Conservation (phyloP, 2,888 invertebrate species). For the Periphyllus acericola region DNA sequence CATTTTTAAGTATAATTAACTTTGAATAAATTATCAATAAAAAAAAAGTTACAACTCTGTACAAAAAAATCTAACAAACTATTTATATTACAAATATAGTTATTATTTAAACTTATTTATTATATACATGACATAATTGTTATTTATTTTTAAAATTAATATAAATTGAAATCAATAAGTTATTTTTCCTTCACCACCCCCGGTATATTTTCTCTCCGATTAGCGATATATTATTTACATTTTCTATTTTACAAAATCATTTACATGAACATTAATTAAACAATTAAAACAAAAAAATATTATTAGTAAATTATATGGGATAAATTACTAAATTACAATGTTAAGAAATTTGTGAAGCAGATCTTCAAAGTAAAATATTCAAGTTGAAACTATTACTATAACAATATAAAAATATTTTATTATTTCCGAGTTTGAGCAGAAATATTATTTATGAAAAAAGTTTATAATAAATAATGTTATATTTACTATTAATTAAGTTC, state of each 20-base stretch:
- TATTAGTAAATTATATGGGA: not conserved
- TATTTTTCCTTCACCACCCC: not conserved
- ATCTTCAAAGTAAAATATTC: not conserved
- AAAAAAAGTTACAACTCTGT: conserved; percentile 38
- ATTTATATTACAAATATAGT: conserved; percentile 15
- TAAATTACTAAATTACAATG: not conserved
- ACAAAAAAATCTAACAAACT: conserved; percentile 37
- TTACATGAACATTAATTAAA: not conserved
- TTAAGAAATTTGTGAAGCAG: not conserved
- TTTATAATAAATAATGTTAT: conserved; percentile 30
- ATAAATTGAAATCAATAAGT: conserved; percentile 16
- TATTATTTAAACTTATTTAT: not conserved
- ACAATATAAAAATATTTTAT: conserved; percentile 51
- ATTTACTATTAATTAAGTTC: conserved; percentile 1
- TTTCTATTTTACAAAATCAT: conserved; percentile 11
- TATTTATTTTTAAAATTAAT: not conserved
- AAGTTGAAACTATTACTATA: not conserved
- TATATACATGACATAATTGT: not conserved
- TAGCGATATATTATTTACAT: not conserved
- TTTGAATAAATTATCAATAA: conserved; percentile 41
- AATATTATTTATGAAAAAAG: conserved; percentile 27
- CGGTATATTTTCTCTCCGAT: conserved; percentile 33
- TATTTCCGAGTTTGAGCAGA: conserved; percentile 48
- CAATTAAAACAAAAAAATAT: not conserved
- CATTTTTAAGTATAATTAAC: conserved; percentile 44